Evolutionary conservation across 2,113 vertebrate genomes (phyloP).

Genomic region (Osmerus eperlanus): DNA sequence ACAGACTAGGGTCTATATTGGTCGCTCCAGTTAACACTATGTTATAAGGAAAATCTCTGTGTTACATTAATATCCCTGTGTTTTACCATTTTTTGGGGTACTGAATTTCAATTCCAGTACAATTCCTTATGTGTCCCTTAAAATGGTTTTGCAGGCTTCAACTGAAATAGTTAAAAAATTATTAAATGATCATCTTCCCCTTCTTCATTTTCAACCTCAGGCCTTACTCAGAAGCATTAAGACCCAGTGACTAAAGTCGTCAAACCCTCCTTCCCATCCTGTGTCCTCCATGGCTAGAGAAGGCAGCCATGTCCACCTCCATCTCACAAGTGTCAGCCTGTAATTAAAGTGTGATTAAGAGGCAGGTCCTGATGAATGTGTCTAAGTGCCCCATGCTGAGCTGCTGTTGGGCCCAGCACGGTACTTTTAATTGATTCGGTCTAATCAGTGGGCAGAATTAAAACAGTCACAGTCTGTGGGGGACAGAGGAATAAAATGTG

Average conservation of each 20-base stretch:
- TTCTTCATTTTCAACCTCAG: neutral
- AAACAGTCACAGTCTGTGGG: constrained; percentile 78
- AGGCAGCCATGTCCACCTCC: constrained; percentile 43
- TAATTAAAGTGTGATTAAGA: constrained; percentile 80
- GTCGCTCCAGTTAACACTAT: constrained; percentile 51
- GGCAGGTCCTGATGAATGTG: constrained; percentile 69
- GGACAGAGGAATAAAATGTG: constrained; percentile 44
- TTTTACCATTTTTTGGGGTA: too few species aligned
- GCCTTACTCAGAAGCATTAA: too few species aligned
- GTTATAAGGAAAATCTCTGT: constrained; percentile 40
- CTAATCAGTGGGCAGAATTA: constrained; percentile 77
- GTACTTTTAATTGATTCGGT: constrained; percentile 71
- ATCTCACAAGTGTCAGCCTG: constrained; percentile 58
- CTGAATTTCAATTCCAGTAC: neutral
- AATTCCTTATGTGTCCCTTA: neutral
- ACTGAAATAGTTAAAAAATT: too few species aligned
- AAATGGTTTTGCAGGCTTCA: too few species aligned
- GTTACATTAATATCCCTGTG: neutral
- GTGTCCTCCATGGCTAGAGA: constrained; percentile 27
- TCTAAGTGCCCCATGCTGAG: constrained; percentile 73
- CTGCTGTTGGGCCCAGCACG: constrained; percentile 67
- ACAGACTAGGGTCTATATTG: constrained; percentile 49
- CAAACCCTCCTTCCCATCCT: constrained; percentile 18
- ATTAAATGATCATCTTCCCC: constrained; percentile 40
- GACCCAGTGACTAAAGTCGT: constrained; percentile 11